phyloP scores from a whole-genome alignment of 2,797 vertebrate genomes.

The Ciconia nigra region DNA sequence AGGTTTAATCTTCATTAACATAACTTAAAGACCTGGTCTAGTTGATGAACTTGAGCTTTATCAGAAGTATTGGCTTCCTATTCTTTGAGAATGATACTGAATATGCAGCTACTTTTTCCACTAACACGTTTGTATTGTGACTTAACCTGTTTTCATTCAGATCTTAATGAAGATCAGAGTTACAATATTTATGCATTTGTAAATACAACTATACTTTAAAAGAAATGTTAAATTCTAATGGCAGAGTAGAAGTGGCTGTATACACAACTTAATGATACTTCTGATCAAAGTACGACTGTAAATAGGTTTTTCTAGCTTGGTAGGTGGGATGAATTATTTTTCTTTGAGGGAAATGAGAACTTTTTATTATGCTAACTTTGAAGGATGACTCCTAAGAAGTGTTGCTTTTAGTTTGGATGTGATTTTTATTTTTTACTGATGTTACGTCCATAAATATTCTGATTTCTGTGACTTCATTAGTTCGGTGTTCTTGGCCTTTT shows the following conservation, averaged over 20 bases:
- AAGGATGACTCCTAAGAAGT: slow-evolving; percentile 72
- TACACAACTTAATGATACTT: slow-evolving; percentile 62
- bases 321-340: slow-evolving; percentile 79
- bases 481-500: slow-evolving; percentile 76
- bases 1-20: slow-evolving; percentile 65
- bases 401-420: slow-evolving; percentile 69
- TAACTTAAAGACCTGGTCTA: slow-evolving; percentile 68
- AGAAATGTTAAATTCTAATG: slow-evolving; percentile 67
- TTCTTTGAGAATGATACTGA: slow-evolving; percentile 68
- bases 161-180: slow-evolving; percentile 65
- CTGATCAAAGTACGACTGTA: slow-evolving; percentile 77
- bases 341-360: slow-evolving; percentile 75
- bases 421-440: slow-evolving; percentile 76
- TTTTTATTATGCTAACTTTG: slow-evolving; percentile 78
- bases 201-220: slow-evolving; percentile 77
- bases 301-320: slow-evolving; percentile 82
- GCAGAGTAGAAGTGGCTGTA: slow-evolving; percentile 60
- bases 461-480: slow-evolving; percentile 74
- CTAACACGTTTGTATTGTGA: slow-evolving; percentile 77
- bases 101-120: slow-evolving; percentile 64
- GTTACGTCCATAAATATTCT: slow-evolving; percentile 69
- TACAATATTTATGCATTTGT: slow-evolving; percentile 79
- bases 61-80: slow-evolving; percentile 75
- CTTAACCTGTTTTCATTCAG: slow-evolving; percentile 70
- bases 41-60: slow-evolving; percentile 72